Base-by-base conservation (phyloP, 2,113 vertebrate species). In the Percina caprodes region DNA sequence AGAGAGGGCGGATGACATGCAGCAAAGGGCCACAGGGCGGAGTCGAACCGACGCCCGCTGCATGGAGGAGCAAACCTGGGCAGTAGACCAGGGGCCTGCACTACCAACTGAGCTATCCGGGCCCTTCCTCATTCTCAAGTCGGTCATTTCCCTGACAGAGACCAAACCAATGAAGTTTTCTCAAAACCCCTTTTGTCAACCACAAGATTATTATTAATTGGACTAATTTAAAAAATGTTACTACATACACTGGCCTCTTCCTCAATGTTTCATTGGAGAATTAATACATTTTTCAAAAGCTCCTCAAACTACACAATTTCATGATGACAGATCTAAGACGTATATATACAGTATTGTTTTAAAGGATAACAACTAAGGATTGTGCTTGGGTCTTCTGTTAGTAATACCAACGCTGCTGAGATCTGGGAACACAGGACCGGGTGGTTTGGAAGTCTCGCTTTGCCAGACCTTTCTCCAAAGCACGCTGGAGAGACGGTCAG, bases 131-230 rank as follows among this genome's bases (percentile, higher is more conserved):
- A 42, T 80, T 82, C 74, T 80, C 45, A 75, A 45, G 42, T 76
- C 52, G 18, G 74, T 26, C 51, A 18, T 72, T 58, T 39, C 67
- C 16, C 69, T 74, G 46, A 81, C 51, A 69, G 68, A 76, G 66
- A 74, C 79, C 39, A 85, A 83, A 82, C 68, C 68, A 79, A 77
- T 83, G 74, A 82, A 18, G 59, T 88, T 85, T 69, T 78, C 62
- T 69, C 12, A 30, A 70, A 56, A 48, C 52, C 60, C 80, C 45
- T 66, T 68, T 72, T 74, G 67, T 77, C 24, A 60, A 81, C 8
- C 39, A 69, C 35, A 66, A 63, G 15, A 69, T 59, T n/a, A 71
- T 80, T 35, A 74, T 77, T 26, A 73, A 78, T 80, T 74, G 45
- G 81, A 60, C 24, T 30, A 45, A 74, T 39, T 65, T 79, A n/a